Evolutionary conservation across 2,888 invertebrate species (phyloP).

Genomic region (Drosophila paucipuncta): DNA sequence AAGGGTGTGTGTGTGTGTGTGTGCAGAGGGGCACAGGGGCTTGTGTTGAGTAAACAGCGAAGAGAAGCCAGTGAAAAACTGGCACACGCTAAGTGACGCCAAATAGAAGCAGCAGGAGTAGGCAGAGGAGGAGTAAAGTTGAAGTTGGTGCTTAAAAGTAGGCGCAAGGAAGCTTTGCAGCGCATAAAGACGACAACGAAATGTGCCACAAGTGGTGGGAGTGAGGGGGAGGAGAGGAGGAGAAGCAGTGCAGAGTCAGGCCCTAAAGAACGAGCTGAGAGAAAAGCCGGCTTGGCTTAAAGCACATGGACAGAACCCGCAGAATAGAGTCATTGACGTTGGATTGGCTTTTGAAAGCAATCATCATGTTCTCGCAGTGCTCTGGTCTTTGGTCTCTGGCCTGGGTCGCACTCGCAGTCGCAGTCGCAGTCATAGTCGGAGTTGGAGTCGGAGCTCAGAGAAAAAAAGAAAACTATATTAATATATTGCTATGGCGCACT

Average conservation of each 20-base stretch:
- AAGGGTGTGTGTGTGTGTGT: background rate
- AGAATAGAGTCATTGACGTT: conserved; percentile 79
- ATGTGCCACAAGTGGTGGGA: conserved; percentile 65
- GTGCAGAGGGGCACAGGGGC: conserved; percentile 2
- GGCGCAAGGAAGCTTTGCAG: conserved; percentile 71
- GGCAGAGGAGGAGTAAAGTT: background rate
- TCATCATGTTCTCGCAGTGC: conserved; percentile 48
- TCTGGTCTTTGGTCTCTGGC: conserved; percentile 17
- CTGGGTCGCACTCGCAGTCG: conserved; percentile 10
- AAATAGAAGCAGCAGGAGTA: conserved; percentile 7
- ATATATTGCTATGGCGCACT: conserved; percentile 44
- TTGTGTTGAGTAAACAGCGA: conserved; percentile 63
- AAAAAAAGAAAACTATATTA: conserved; percentile 32
- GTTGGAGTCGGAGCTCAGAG: conserved; percentile 14
- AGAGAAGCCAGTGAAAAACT: conserved; percentile 79
- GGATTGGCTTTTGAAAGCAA: conserved; percentile 73
- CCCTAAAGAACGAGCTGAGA: conserved; percentile 22
- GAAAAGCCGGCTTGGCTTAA: conserved; percentile 39
- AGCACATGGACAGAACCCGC: conserved; percentile 57
- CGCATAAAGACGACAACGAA: conserved; percentile 58
- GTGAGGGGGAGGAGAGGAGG: conserved; percentile 18
- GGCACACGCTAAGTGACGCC: conserved; percentile 73
- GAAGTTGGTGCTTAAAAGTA: conserved; percentile 43
- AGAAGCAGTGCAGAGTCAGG: conserved; percentile 12
- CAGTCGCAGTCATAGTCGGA: conserved; percentile 11